Conservation (phyloP, 2,113 vertebrate genomes). For the Eudyptes chrysolophus region DNA sequence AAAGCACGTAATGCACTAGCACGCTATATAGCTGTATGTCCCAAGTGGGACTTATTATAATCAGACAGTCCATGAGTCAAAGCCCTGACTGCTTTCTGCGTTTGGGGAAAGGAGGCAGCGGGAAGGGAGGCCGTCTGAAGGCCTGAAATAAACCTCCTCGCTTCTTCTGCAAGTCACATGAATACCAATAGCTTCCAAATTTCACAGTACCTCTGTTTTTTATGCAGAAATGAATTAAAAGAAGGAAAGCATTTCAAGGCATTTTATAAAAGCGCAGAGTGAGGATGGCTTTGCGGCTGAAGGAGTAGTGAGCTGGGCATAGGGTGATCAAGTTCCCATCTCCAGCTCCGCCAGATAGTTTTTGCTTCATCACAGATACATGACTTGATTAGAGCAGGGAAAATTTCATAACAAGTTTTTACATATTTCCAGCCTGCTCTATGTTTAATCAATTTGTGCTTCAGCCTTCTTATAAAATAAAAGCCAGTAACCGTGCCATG, state of each 20-base stretch:
- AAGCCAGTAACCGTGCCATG: background rate
- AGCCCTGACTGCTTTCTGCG: background rate
- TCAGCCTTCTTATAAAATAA: background rate
- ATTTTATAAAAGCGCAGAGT: background rate
- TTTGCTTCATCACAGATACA: background rate
- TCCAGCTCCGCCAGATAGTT: background rate
- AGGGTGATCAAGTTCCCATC: fast-evolving
- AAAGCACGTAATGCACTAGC: background rate
- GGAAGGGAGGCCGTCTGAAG: background rate
- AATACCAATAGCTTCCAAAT: background rate
- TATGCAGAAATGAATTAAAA: background rate
- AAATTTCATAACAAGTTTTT: background rate
- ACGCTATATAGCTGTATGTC: background rate
- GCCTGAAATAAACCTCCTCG: background rate
- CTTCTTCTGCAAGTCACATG: background rate
- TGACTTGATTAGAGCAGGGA: background rate
- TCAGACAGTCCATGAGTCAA: background rate
- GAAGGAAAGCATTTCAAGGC: background rate
- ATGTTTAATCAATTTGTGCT: background rate
- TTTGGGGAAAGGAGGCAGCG: background rate
- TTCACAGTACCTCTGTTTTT: background rate
- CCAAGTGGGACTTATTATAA: background rate
- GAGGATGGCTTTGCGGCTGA: background rate
- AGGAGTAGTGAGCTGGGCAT: background rate
- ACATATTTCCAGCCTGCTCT: background rate